Evolutionary conservation across 2,113 vertebrate species (phyloP), one percentile per base, ranked within the genome.

Genomic region (Pterophyllum scalare): DNA sequence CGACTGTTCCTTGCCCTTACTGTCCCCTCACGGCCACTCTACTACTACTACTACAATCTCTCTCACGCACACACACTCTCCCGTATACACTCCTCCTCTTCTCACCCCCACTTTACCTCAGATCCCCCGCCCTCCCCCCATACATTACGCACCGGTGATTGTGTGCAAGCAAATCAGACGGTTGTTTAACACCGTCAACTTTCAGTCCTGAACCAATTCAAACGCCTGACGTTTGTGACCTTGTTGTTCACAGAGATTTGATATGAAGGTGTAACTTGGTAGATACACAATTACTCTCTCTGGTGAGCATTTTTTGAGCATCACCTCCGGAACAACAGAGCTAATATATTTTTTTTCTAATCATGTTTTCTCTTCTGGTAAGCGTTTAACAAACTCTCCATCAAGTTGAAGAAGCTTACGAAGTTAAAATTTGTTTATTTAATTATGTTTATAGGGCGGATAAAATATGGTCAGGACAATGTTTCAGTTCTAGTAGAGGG

Each of bases 41-140:
- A 76, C 81, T 22, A 64, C 77, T 0, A 65, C 40, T 3, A 49
- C 64, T 15, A 67, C 64, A 26, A 67, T 67, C 64, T 86, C 75
- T 52, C 80, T 81, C 84, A 46, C 20, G 72, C 80, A 60, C 84
- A 35, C 40, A 59, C 79, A 58, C 83, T 61, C 83, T 80, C 86
- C 65, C 4, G 49, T 72, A 56, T 76, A 75, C 83, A 88, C 84
- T 90, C 87, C 92, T 89, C 82, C 79, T 90, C 75, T 84, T 84
- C 89, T 84, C 87, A 88, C 88, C 88, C 91, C 82, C 83, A 86
- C 87, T 88, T 93, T 82, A 90, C 87, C 81, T 88, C 86, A 70
- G 72, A 90, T 46, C 75, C 76, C 83, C 87, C 38, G 67, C 64
- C 65, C 57, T 78, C 58, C 59, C 81, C 78, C 40, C 77, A 87